Evolutionary conservation across 2,797 vertebrate species (phyloP), one percentile per base, ranked within the genome.

Genomic region (Limosa lapponica): DNA sequence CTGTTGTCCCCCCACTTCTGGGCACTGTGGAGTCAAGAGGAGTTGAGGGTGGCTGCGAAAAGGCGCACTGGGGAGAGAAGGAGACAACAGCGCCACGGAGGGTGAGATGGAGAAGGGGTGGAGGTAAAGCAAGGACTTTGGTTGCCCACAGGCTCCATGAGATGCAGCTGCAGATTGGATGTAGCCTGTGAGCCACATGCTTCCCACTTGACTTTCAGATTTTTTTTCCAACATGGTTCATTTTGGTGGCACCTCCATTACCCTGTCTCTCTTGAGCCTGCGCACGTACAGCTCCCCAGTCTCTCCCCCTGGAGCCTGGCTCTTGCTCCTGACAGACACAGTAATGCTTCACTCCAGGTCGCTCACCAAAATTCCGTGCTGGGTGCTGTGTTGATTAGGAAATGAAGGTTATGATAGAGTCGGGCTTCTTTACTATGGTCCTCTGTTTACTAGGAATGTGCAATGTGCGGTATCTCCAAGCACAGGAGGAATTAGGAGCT

Each of bases 21-120:
- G 10, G 20, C 46, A 82, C 13, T 1, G 2, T 7, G 36, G 28
- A 44, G 28, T 44, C 41, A 59, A 55, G 14, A 65, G 30, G 19
- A 65, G 25, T 23, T 59, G 54, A 62, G 18, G 10, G 19, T 78
- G 25, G 41, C 36, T 30, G 14, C 11, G 32, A 11, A 75, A 32
- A 69, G 32, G 39, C 62, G 16, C 24, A 51, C 28, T 15, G 25
- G 8, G 18, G 18, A 65, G 20, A 59, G 10, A 6, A 71, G 36
- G 32, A 44, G 52, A n/a, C 22, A 66, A 27, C 32, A 75, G 25
- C 1, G 1, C 23, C 0, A 0, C 0, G 0, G 19, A 22, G 16
- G 16, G 10, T 58, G 48, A 79, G 41, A 57, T 24, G 32, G 16
- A 86, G 32, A 34, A 87, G 11, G 20, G 16, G 28, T 25, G 20